Percentiles rank a stretch among this genome's conserved stretches.
Evolutionary conservation across 2,797 vertebrate species (phyloP).

Genomic region (Botia almorhae): DNA sequence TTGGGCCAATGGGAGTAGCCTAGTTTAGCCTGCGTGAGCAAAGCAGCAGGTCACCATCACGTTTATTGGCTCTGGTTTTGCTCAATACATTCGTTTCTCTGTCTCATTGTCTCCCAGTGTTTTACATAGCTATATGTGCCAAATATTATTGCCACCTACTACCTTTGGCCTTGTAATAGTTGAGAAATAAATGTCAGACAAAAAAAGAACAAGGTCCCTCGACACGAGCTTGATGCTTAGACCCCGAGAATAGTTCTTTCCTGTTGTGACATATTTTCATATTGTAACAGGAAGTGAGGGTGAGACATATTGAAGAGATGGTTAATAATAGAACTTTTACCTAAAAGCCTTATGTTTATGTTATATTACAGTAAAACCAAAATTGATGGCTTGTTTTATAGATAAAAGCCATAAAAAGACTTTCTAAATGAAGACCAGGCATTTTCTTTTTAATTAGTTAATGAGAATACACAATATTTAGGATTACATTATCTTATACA

Average conservation of each 20-base stretch:
- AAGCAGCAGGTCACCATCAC: constrained; percentile 34
- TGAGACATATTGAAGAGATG: not conserved
- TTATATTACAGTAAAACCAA: not conserved
- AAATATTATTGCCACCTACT: constrained; percentile 6
- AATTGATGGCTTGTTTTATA: not conserved
- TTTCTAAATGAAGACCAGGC: not conserved
- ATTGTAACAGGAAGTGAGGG: not conserved
- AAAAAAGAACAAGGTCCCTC: not conserved
- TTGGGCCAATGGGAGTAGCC: constrained; percentile 48
- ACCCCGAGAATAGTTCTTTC: not conserved
- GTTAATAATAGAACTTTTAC: not conserved
- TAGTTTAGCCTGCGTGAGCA: constrained; percentile 45
- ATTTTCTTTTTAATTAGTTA: too few species aligned
- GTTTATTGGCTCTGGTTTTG: constrained; percentile 20
- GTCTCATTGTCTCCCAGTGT: constrained; percentile 19
- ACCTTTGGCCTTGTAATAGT: constrained; percentile 1
- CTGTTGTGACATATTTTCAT: not conserved
- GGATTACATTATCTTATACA: too few species aligned
- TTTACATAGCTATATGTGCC: constrained; percentile 16
- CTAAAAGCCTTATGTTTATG: not conserved
- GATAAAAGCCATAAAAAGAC: not conserved
- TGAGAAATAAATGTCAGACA: not conserved
- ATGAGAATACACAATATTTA: too few species aligned
- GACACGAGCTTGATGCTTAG: not conserved
- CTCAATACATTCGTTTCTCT: constrained; percentile 8